Base-by-base conservation (phyloP, 2,888 invertebrate genomes). In the Omphaloscelis lunosa region DNA sequence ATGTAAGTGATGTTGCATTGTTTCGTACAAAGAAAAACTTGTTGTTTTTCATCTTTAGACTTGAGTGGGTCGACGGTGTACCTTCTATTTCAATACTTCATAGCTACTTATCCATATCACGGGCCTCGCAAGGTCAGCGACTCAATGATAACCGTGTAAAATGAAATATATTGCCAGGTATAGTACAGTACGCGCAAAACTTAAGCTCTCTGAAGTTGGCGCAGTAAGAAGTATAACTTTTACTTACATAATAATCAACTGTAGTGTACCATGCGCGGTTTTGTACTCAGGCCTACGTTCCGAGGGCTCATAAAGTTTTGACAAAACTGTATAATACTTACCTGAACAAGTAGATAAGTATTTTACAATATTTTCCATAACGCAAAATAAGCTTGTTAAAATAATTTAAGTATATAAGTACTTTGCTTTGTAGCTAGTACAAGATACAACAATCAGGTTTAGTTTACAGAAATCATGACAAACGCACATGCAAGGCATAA, bases 391-490 rank as follows among this genome's bases (percentile, higher is more conserved):
- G 15, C 27, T 48, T 27, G 12, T 12, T 34, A 69, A 9, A 34
- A 39, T 41, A 23, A 51, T 17, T 27, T 51, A 51, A 6, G 20
- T 41, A 39, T 23, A 12, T 39, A 34, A 0, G 9, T 41, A 69
- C 48, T 20, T n/a, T 48, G 29, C 41, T 41, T 56, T 48, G 3
- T n/a, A n/a, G 23, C 23, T 56, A 6, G 2, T 12, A 23, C n/a
- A 34, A 29, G n/a, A 48, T 45, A 70, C 29, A 45, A 45, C 34
- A n/a, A 59, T 12, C 20, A 12, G 17, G 45, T 9, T 41, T 51
- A 20, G 20, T 71, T 39, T 51, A 66, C 8, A 34, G n/a, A 34
- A 59, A 61, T 80, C 53, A 15, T 51, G 29, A 34, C 29, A 34
- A 58, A 23, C 23, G 59, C 58, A 58, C n/a, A 15, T 48, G 48